A percentile compares a stretch with the other conserved stretches of the same genome.
Conservation (phyloP, 1,140 invertebrate genomes). For the Drosophila varians region DNA sequence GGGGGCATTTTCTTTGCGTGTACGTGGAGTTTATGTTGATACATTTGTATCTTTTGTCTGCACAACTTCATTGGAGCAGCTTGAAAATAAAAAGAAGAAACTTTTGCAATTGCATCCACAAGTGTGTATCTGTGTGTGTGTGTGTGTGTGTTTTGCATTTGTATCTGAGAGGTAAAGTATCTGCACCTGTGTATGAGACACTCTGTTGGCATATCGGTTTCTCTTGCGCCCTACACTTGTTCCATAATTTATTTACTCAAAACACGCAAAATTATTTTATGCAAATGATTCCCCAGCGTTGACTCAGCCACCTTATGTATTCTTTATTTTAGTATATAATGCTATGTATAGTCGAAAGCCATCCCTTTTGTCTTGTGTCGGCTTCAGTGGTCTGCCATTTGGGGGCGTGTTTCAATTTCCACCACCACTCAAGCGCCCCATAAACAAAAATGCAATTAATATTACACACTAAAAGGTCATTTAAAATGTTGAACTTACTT, state of each 20-base stretch:
- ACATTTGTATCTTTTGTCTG: conserved; percentile 42
- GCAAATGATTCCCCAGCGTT: conserved; percentile 69
- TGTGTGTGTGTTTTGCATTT: conserved; percentile 20
- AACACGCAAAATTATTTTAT: conserved; percentile 80
- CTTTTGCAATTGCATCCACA: conserved; percentile 31
- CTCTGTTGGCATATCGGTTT: conserved; percentile 29
- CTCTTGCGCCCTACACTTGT: conserved; percentile 46
- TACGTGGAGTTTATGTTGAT: not conserved
- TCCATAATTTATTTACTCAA: conserved; percentile 75
- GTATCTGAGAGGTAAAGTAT: conserved; percentile 11
- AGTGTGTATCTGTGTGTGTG: conserved; percentile 1
- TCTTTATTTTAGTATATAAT: not conserved
- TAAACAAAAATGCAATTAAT: not conserved
- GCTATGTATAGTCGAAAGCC: not conserved
- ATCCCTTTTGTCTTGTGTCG: conserved; percentile 1
- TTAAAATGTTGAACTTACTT: conserved; percentile 52
- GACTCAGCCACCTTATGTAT: conserved; percentile 46
- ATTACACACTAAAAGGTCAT: conserved; percentile 20
- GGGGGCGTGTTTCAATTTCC: conserved; percentile 49
- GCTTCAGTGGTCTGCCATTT: conserved; percentile 29
- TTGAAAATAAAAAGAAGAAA: conserved; percentile 5
- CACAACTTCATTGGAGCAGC: conserved; percentile 22
- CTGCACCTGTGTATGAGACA: conserved; percentile 9
- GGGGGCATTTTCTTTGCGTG: conserved; percentile 2
- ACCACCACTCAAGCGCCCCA: not conserved